These are phyloP conservation scores for Linepithema humile DNA, from an alignment of 1,140 invertebrate genomes.

Conservation along the genomic window DNA sequence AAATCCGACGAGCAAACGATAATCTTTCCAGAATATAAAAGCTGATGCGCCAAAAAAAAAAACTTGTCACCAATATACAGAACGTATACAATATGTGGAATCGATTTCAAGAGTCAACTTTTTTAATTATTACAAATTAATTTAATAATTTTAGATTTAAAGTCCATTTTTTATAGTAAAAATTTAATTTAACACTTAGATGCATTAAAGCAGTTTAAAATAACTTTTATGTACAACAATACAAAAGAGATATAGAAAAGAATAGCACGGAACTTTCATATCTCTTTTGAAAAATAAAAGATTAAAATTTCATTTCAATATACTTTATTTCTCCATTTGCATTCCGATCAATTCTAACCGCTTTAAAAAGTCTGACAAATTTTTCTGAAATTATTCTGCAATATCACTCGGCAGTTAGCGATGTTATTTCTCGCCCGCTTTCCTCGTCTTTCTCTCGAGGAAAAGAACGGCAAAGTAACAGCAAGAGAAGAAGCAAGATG, in stretches of 20 bases:
- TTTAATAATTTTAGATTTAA: too few species aligned
- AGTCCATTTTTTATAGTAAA: neutral
- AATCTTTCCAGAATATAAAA: neutral
- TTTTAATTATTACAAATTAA: neutral
- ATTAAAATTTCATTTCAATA: too few species aligned
- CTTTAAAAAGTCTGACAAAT: too few species aligned
- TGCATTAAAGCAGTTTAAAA: neutral
- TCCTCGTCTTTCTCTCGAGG: neutral
- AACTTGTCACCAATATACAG: neutral
- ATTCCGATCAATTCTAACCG: too few species aligned
- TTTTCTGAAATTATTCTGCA: too few species aligned
- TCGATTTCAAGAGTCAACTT: neutral
- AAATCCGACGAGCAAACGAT: neutral
- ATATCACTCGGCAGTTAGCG: too few species aligned
- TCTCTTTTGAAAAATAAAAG: too few species aligned
- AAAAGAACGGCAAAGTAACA: neutral
- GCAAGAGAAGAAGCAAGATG: slow-evolving; percentile 13
- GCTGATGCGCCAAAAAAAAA: neutral
- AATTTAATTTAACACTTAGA: neutral
- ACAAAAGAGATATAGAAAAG: neutral
- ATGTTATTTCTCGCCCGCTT: neutral
- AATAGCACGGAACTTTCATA: too few species aligned
- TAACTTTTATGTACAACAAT: neutral
- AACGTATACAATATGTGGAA: neutral
- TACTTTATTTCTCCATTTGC: too few species aligned